A percentile compares a stretch with the other conserved stretches of the same genome.
Conservation (phyloP, 2,888 invertebrate species). For the Siphlonurus alternatus region DNA sequence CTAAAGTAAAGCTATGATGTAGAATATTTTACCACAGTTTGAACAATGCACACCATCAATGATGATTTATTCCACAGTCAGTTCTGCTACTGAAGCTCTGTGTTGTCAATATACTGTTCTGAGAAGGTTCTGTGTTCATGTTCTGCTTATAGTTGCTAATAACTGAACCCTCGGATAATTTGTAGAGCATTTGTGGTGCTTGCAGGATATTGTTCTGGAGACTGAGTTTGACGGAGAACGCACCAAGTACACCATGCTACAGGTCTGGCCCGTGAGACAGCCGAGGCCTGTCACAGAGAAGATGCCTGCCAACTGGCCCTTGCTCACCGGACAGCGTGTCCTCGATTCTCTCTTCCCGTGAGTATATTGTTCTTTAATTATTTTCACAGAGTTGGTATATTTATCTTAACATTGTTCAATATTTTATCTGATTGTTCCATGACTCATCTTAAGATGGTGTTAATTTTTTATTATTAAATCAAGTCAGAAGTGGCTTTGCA, state of each 20-base stretch:
- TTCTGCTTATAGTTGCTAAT: no score
- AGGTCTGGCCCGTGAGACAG: slow-evolving; percentile 99
- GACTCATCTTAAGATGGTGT: no score
- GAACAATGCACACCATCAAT: no score
- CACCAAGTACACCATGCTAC: slow-evolving; percentile 86
- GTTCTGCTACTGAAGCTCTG: no score
- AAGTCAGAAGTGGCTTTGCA: background rate
- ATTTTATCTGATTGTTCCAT: background rate
- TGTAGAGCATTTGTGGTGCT: no score
- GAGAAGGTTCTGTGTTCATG: no score
- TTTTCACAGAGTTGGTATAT: no score
- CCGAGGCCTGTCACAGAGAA: slow-evolving; percentile 95
- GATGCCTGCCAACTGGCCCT: slow-evolving; percentile 93
- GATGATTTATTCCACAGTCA: no score
- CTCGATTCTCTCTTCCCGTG: slow-evolving; percentile 96
- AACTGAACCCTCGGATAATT: no score
- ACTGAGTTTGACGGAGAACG: slow-evolving; percentile 96
- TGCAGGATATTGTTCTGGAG: slow-evolving; percentile 85
- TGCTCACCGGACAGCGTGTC: slow-evolving; percentile 95
- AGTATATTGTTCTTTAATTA: slow-evolving; percentile 24
- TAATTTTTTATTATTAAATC: background rate
- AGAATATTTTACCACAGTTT: no score
- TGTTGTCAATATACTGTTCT: no score
- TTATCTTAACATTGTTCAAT: background rate
- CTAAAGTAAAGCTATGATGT: no score